phyloP scores from a whole-genome alignment of 2,888 invertebrate species.

The Helobdella robusta region DNA sequence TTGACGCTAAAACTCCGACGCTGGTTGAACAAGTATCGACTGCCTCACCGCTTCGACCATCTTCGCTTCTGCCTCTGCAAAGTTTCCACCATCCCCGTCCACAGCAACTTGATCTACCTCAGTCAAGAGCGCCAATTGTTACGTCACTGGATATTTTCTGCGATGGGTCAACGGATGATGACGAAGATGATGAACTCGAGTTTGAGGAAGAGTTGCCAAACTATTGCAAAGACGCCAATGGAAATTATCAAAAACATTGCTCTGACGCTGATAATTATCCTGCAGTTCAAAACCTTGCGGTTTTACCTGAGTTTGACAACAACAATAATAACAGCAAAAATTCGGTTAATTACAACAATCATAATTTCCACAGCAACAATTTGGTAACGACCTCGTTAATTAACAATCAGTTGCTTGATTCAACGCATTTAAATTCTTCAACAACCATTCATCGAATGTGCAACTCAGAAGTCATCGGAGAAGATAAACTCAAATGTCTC shows the following conservation, averaged over 20 bases:
- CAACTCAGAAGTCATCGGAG: conserved; percentile 10
- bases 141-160: conserved; percentile 27
- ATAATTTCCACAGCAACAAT: too few relatives aligned
- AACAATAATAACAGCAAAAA: too few relatives aligned
- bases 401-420: not conserved
- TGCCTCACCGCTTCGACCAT: not conserved
- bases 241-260: not conserved
- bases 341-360: too few relatives aligned
- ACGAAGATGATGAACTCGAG: conserved; percentile 27
- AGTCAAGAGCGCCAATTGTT: conserved; percentile 20
- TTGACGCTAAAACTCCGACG: conserved; percentile 22
- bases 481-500: not conserved
- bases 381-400: not conserved
- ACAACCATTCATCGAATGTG: not conserved
- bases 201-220: conserved; percentile 11
- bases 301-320: too few relatives aligned
- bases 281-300: too few relatives aligned
- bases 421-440: too few relatives aligned
- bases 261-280: not conserved
- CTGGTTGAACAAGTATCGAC: conserved; percentile 16
- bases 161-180: conserved; percentile 27
- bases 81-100: not conserved
- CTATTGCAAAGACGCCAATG: not conserved
- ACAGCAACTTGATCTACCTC: conserved; percentile 3
- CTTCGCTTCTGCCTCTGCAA: not conserved